Conservation (phyloP, 2,888 invertebrate species). For the Mimas tiliae region DNA sequence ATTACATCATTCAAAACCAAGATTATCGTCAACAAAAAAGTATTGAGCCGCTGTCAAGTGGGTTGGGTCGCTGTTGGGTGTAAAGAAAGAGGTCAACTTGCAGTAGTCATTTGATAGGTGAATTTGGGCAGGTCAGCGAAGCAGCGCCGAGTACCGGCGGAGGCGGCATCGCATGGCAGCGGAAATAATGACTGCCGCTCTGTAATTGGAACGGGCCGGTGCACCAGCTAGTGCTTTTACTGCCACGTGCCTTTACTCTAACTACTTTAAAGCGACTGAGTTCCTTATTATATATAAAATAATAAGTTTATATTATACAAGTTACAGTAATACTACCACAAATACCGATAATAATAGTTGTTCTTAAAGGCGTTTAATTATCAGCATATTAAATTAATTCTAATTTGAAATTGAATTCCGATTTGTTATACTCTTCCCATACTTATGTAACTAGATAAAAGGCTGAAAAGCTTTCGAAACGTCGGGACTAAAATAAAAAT, state of each 20-base stretch:
- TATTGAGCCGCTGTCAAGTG: not conserved
- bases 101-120: constrained; percentile 52
- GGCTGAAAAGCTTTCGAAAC: too few relatives aligned
- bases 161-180: constrained; percentile 68
- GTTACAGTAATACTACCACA: not conserved
- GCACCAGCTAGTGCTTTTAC: constrained; percentile 47
- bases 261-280: not conserved
- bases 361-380: too few relatives aligned
- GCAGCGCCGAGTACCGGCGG: constrained; percentile 58
- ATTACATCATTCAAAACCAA: not conserved
- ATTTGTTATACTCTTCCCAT: too few relatives aligned
- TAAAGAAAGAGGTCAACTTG: constrained; percentile 43
- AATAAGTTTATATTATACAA: too few relatives aligned
- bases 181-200: constrained; percentile 82
- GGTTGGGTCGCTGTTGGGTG: not conserved
- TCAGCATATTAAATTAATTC: too few relatives aligned
- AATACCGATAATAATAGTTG: not conserved
- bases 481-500: too few relatives aligned
- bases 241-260: not conserved
- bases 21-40: not conserved
- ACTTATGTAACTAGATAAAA: too few relatives aligned
- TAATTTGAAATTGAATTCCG: too few relatives aligned
- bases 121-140: constrained; percentile 72
- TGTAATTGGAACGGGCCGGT: constrained; percentile 75
- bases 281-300: not conserved